Percentiles rank a stretch among this genome's conserved stretches.
Evolutionary conservation across 2,113 vertebrate genomes (phyloP).

Genomic region (Calidris pugnax): DNA sequence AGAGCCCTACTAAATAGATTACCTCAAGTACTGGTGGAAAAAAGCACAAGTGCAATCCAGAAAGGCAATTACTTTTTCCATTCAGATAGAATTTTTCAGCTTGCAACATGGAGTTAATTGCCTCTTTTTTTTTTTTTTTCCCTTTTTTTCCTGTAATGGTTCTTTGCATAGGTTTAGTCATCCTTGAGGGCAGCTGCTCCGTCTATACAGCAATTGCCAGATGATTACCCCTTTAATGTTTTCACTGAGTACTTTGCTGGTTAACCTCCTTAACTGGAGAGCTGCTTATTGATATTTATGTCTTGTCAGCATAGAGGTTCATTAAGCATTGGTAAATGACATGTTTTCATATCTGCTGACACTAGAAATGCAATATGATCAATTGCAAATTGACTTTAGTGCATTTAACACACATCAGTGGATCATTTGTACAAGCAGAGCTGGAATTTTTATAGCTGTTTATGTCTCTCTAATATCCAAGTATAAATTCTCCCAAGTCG

Average conservation of each 20-base stretch:
- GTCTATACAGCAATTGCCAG: conserved; percentile 10
- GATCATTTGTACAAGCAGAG: conserved; percentile 47
- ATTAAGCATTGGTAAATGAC: conserved; percentile 53
- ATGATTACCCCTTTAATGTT: conserved; percentile 44
- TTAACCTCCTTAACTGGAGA: conserved; percentile 55
- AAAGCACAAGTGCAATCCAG: background rate
- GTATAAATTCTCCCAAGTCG: conserved; percentile 33
- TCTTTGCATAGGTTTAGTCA: background rate
- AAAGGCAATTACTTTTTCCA: background rate
- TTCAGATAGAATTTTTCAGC: conserved; percentile 8
- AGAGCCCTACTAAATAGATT: background rate
- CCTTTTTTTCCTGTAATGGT: background rate
- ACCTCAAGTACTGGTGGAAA: background rate
- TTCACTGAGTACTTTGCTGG: conserved; percentile 22
- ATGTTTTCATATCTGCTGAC: conserved; percentile 48
- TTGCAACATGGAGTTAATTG: conserved; percentile 18
- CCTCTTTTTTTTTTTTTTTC: background rate
- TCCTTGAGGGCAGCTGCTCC: conserved; percentile 25
- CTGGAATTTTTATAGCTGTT: conserved; percentile 52
- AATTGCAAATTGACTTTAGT: conserved; percentile 35
- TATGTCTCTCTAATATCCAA: conserved; percentile 42
- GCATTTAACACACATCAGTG: conserved; percentile 61
- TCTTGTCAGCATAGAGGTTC: conserved; percentile 34
- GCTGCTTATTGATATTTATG: conserved; percentile 64
- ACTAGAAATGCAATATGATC: conserved; percentile 41